Evolutionary conservation across 2,113 vertebrate species (phyloP), one percentile per base, ranked within the genome.

Genomic region (Tragelaphus imberbis): DNA sequence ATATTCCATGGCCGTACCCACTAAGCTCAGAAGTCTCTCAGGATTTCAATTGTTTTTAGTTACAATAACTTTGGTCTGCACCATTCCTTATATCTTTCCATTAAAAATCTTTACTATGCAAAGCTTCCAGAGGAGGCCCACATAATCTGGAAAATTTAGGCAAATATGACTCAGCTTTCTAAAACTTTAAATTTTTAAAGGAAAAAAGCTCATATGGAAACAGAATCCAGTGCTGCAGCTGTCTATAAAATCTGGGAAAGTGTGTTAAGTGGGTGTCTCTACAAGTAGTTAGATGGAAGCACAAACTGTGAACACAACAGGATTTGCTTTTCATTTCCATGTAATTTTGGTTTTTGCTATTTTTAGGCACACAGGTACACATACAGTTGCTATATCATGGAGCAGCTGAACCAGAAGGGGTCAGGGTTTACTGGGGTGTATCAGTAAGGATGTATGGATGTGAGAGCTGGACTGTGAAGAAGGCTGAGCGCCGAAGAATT

Each of bases 151-250:
- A 82, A 96, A 85, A 84, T 36, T 63, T 84, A 75, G 49, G 7
- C 56, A 96, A 96, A 65, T 75, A 65, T 36, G 47, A 96, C 58
- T 97, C 88, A 94, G 51, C 10, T 71, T 49, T 96, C 55, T 58
- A 79, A 97, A 96, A 89, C 87, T 94, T 82, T 58, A 95, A 97
- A 88, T 94, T 96, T 68, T 96, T 90, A 49, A 90, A 89, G 28
- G 4, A 61, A 47, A 47, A 80, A 3, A 63, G 59, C 11, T 71
- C 55, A 55, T 7, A 25, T 19, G n/a, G 53, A 84, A 85, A 56
- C 63, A 84, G 63, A 90, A 95, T 9, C 36, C 28, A 92, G 6
- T 12, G 19, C 14, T 94, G 36, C 90, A 97, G 97, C 90, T 97
- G 90, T 36, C 84, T 80, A 58, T 93, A 92, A 95, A 97, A 95